Conservation (phyloP, 2,888 invertebrate genomes). For the Mechanitis messenoides region DNA sequence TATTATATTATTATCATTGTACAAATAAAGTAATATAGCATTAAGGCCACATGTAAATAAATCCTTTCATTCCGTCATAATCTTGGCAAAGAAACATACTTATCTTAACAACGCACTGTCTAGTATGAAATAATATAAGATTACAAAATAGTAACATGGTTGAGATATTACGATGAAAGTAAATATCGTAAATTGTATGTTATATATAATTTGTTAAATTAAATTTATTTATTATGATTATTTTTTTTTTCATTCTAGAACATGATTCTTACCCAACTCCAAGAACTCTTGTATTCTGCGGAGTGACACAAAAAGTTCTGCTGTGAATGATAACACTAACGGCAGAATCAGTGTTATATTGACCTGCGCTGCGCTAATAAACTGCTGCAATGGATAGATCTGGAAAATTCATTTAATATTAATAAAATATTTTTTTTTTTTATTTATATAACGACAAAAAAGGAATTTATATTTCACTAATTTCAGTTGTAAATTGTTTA, state of each 20-base stretch:
- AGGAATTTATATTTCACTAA: too few species aligned
- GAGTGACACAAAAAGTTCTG: conserved; percentile 72
- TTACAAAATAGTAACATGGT: too few species aligned
- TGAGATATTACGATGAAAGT: too few species aligned
- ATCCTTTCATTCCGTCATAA: conserved; percentile 9
- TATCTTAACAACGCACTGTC: conserved; percentile 24
- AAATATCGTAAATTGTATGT: too few species aligned
- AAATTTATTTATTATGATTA: too few species aligned
- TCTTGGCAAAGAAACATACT: conserved; percentile 21
- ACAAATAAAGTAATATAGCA: neutral
- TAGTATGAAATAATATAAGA: conserved; percentile 13
- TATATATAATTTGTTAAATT: too few species aligned
- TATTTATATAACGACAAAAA: too few species aligned
- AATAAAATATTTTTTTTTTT: too few species aligned
- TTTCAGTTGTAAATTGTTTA: too few species aligned
- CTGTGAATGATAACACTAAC: conserved; percentile 73
- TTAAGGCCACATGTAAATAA: neutral
- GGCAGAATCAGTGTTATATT: conserved; percentile 65
- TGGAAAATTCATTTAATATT: conserved; percentile 36
- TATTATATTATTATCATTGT: neutral
- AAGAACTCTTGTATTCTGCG: conserved; percentile 62
- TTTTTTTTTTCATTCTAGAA: neutral
- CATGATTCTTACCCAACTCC: conserved; percentile 45
- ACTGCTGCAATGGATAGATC: conserved; percentile 70
- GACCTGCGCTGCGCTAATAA: conserved; percentile 61